Conservation (phyloP, 2,113 vertebrate genomes). For the Cichladusa arquata region DNA sequence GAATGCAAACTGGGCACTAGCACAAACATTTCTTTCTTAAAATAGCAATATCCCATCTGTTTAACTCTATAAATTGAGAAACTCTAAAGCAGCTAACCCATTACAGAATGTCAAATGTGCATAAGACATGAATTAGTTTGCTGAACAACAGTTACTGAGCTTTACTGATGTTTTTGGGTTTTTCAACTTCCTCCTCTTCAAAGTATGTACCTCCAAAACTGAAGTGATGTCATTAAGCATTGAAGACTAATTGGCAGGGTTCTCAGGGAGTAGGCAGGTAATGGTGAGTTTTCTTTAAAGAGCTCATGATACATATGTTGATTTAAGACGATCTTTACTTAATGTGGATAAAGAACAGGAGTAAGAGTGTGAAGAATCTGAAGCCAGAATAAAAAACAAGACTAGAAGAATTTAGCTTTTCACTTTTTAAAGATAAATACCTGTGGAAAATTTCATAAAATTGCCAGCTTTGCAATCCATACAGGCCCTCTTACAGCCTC, state of each 20-base stretch:
- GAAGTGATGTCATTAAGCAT: background rate
- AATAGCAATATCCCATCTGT: background rate
- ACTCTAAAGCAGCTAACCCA: background rate
- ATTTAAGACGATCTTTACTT: background rate
- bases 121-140: background rate
- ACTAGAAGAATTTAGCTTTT: background rate
- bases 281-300: background rate
- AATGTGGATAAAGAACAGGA: background rate
- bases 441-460: background rate
- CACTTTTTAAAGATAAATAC: background rate
- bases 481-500: background rate
- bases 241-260: background rate
- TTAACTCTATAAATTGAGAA: background rate
- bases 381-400: background rate
- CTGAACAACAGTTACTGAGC: constrained; percentile 7
- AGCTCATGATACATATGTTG: background rate
- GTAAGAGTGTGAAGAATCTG: background rate
- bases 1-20: background rate
- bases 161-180: background rate
- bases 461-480: background rate
- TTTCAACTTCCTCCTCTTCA: background rate
- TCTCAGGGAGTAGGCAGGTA: background rate
- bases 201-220: background rate
- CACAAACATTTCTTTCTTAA: background rate
- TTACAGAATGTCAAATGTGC: background rate